These are phyloP conservation scores for Forbesichthys agassizii DNA, from an alignment of 2,113 vertebrate genomes.

Conservation along the genomic window DNA sequence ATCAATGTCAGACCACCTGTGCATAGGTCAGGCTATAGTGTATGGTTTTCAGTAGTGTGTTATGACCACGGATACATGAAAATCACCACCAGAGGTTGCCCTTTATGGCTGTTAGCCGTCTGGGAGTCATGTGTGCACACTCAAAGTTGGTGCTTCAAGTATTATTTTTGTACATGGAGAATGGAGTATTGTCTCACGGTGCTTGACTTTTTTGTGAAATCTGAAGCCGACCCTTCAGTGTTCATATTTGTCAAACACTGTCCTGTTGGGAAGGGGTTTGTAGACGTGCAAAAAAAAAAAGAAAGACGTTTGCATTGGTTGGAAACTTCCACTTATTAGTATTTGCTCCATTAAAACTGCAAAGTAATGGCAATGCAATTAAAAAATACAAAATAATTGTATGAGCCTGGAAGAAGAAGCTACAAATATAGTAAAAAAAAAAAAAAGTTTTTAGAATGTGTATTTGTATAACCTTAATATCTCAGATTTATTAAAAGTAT, in stretches of 20 bases:
- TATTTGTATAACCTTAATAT: constrained; percentile 38
- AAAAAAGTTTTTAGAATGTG: no score
- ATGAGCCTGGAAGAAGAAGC: no score
- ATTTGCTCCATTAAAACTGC: no score
- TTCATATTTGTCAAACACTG: constrained; percentile 7
- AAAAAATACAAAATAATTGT: no score
- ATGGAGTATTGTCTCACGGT: background rate
- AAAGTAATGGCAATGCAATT: no score
- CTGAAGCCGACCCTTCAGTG: background rate
- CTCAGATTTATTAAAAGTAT: constrained; percentile 52
- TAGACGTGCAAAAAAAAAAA: constrained; percentile 5
- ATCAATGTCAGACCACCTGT: constrained; percentile 49
- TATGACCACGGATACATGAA: background rate
- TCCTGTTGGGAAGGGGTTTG: constrained; percentile 12
- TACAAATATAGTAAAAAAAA: no score
- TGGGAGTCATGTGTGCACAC: constrained; percentile 2
- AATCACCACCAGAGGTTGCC: background rate
- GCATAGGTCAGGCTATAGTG: background rate
- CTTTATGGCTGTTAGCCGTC: background rate
- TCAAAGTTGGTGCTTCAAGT: background rate
- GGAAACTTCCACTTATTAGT: no score
- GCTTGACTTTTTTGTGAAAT: background rate
- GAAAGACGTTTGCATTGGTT: constrained; percentile 3
- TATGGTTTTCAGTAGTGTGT: constrained; percentile 20
- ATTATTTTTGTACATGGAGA: background rate